phyloP scores from a whole-genome alignment of 2,888 invertebrate species.

The Sarcophaga rosellei region DNA sequence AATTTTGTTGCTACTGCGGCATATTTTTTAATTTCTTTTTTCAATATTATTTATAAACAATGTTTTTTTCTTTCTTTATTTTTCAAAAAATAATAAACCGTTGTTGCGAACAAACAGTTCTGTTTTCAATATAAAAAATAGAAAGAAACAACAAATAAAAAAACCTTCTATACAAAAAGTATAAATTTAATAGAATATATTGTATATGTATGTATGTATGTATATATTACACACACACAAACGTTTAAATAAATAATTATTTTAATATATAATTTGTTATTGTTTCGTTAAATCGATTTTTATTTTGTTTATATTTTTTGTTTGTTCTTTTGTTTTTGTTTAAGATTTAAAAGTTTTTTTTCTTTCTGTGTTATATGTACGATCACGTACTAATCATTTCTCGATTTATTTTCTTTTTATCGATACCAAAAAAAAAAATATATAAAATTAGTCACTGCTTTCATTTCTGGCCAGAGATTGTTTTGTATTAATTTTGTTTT shows the following conservation, averaged over 20 bases:
- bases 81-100: slow-evolving; percentile 9
- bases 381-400: slow-evolving; percentile 21
- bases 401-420: slow-evolving; percentile 12
- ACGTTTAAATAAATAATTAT: too few relatives aligned
- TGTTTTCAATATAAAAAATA: neutral
- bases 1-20: slow-evolving; percentile 18
- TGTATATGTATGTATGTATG: neutral
- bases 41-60: neutral
- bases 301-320: neutral
- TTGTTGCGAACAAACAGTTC: slow-evolving; percentile 27
- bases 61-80: neutral
- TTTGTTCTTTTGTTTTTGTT: neutral
- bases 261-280: slow-evolving; percentile 17
- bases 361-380: slow-evolving; percentile 15
- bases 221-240: neutral
- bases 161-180: slow-evolving; percentile 3
- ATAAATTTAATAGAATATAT: neutral
- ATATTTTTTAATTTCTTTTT: slow-evolving; percentile 5
- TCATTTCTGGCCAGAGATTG: neutral
- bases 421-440: neutral
- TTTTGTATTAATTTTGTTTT: slow-evolving; percentile 7
- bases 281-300: slow-evolving; percentile 34
- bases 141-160: slow-evolving; percentile 9
- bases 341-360: neutral
- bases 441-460: neutral